Percentiles rank a stretch among this genome's conserved stretches.
Evolutionary conservation across 2,797 vertebrate species (phyloP).

Genomic region (Heterohyrax brucei): DNA sequence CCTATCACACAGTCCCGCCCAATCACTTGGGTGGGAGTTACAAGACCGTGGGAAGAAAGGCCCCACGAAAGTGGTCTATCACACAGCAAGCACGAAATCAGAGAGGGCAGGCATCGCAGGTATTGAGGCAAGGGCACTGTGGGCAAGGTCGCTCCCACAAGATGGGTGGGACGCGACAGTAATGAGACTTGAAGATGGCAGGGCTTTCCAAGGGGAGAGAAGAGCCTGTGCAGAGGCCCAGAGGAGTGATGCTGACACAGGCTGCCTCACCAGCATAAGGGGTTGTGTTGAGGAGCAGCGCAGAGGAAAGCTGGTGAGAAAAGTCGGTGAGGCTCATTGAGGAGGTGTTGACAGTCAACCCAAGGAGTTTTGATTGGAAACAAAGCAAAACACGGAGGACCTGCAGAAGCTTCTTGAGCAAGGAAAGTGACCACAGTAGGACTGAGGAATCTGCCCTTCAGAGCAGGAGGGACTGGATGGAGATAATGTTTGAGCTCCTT

Average conservation of each 20-base stretch:
- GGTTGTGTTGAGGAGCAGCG: no score
- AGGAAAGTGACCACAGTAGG: not conserved
- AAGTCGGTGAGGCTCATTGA: not conserved
- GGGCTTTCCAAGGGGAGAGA: not conserved
- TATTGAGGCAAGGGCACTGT: no score
- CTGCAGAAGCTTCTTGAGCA: not conserved
- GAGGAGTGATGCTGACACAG: not conserved
- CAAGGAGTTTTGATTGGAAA: not conserved
- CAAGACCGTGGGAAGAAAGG: no score
- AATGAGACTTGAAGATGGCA: not conserved
- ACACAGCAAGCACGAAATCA: not conserved
- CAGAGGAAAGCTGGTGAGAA: not conserved
- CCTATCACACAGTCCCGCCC: no score
- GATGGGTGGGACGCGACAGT: not conserved
- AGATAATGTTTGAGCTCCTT: not conserved
- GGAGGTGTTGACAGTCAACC: not conserved
- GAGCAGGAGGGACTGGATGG: not conserved
- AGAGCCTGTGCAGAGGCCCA: not conserved
- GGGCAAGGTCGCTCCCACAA: not conserved
- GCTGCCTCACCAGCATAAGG: not conserved
- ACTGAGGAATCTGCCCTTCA: not conserved
- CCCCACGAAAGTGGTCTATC: no score
- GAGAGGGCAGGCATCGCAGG: not conserved
- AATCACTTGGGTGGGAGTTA: no score
- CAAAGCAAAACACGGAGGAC: not conserved